Percentiles rank a stretch among this genome's conserved stretches.
Conservation (phyloP, 2,113 vertebrate species). For the Ranitomeya variabilis region DNA sequence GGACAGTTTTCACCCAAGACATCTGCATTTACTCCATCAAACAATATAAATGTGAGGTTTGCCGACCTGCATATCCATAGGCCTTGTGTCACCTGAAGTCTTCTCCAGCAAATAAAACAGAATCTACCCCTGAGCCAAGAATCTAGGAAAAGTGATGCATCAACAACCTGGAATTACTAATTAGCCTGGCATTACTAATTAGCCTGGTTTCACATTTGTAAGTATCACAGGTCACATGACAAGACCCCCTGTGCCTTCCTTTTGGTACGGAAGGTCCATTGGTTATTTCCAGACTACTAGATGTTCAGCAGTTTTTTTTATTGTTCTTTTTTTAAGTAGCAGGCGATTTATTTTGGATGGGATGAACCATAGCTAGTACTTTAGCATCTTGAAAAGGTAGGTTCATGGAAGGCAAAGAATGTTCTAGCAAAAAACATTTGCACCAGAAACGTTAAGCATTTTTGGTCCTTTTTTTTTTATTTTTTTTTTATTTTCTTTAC, state of each 20-base stretch:
- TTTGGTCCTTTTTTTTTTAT: no score
- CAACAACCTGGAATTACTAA: not conserved
- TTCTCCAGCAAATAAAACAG: not conserved
- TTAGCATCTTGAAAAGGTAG: no score
- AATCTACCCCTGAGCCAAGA: not conserved
- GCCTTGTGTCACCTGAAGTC: not conserved
- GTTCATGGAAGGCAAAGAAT: no score
- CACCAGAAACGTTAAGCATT: no score
- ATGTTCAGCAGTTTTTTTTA: not conserved
- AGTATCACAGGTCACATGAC: slow-evolving; percentile 20
- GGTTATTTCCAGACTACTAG: not conserved
- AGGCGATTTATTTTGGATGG: not conserved
- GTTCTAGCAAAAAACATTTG: no score
- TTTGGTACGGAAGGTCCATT: not conserved
- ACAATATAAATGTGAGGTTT: not conserved
- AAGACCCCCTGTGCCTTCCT: not conserved
- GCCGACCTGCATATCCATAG: not conserved
- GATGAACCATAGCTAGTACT: not conserved
- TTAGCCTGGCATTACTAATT: not conserved
- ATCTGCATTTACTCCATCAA: not conserved
- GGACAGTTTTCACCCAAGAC: no score
- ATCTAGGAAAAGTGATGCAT: not conserved
- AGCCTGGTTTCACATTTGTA: not conserved
- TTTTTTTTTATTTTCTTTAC: no score
- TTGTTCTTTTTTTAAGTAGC: not conserved